These are phyloP conservation scores for Strix uralensis DNA, from an alignment of 2,113 vertebrate genomes.

Conservation along the genomic window DNA sequence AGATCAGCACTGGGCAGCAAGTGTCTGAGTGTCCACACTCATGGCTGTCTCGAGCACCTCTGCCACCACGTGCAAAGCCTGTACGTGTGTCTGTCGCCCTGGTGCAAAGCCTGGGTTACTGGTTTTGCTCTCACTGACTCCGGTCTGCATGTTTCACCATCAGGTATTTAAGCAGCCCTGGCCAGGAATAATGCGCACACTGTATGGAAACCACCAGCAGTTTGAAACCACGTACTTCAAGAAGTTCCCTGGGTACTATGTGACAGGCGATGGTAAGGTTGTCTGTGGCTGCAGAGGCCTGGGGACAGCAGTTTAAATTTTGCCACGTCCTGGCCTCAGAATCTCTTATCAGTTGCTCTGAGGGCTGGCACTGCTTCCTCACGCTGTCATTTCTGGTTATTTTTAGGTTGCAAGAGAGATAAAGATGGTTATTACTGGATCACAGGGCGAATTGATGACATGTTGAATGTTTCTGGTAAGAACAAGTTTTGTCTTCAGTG, in stretches of 20 bases:
- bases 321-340: background rate
- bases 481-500: background rate
- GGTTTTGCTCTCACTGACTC: background rate
- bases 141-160: background rate
- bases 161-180: slow-evolving; percentile 99
- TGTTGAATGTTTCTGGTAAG: slow-evolving; percentile 97
- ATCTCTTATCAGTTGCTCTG: background rate
- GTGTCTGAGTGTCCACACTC: background rate
- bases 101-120: background rate
- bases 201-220: slow-evolving; percentile 87
- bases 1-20: background rate
- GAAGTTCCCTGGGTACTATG: slow-evolving; percentile 96
- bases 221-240: slow-evolving; percentile 93
- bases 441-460: slow-evolving; percentile 96
- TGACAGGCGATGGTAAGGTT: slow-evolving; percentile 92
- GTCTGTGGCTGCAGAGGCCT: background rate
- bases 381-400: background rate
- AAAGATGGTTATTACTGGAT: slow-evolving; percentile 98
- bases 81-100: rapidly evolving
- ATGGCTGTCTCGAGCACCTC: background rate
- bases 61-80: rapidly evolving
- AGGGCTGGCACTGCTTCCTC: background rate
- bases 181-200: slow-evolving; percentile 94
- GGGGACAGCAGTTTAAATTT: background rate
- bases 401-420: slow-evolving; percentile 91